phyloP scores from a whole-genome alignment of 1,140 invertebrate species.

The Eciton burchellii region DNA sequence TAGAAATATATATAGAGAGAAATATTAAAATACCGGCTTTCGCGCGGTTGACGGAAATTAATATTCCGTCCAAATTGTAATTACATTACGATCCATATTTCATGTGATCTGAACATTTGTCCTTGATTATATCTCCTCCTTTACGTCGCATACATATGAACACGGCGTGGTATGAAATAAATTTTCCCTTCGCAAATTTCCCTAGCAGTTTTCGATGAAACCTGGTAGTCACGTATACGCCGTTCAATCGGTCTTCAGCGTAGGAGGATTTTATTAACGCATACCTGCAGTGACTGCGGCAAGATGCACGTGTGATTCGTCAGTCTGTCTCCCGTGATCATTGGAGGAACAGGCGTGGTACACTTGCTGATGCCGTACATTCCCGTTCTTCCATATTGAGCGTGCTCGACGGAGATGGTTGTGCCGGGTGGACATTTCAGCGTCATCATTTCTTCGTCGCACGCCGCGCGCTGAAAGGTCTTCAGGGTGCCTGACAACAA shows the following conservation, averaged over 20 bases:
- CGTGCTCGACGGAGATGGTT: slow-evolving; percentile 94
- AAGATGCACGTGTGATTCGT: slow-evolving; percentile 86
- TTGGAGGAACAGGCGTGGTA: slow-evolving; percentile 77
- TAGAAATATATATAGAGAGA: too few species aligned
- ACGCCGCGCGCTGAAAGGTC: slow-evolving; percentile 94
- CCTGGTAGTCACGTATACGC: neutral
- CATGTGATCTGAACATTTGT: neutral
- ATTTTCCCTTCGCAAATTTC: neutral
- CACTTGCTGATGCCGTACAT: slow-evolving; percentile 83
- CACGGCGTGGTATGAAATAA: too few species aligned
- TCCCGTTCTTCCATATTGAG: slow-evolving; percentile 87
- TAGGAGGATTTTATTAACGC: slow-evolving; percentile 70
- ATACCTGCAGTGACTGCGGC: slow-evolving; percentile 87
- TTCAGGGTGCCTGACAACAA: slow-evolving; percentile 94
- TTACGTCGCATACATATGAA: neutral
- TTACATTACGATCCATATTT: too few species aligned
- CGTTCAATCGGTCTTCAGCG: slow-evolving; percentile 11
- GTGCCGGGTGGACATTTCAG: slow-evolving; percentile 94
- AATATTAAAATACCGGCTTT: neutral
- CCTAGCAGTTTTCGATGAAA: slow-evolving; percentile 12
- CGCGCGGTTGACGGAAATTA: neutral
- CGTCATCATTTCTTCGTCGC: slow-evolving; percentile 93
- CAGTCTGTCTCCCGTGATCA: slow-evolving; percentile 71
- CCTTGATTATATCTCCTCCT: neutral
- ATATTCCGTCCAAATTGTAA: neutral